Conservation (phyloP, 2,113 vertebrate genomes). For the Tiliqua scincoides region DNA sequence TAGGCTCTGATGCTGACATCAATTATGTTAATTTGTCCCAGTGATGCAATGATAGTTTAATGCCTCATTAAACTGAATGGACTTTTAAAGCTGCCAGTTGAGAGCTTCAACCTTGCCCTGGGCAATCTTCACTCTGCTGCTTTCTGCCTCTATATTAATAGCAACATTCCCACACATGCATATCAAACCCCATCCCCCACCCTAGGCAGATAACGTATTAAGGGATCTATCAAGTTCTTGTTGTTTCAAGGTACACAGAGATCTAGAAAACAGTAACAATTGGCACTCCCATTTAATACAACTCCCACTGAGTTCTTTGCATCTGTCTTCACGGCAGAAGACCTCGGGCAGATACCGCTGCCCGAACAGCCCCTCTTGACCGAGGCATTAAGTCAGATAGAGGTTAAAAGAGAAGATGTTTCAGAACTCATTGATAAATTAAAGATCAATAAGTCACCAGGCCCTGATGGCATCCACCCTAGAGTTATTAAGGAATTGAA, state of each 20-base stretch:
- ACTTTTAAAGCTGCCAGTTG: constrained; percentile 13
- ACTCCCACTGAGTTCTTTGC: no score
- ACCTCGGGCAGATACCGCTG: no score
- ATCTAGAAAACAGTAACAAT: background rate
- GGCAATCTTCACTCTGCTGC: constrained; percentile 23
- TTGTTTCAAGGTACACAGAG: background rate
- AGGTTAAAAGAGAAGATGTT: no score
- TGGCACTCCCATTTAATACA: no score
- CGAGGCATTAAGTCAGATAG: no score
- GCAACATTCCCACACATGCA: background rate
- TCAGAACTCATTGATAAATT: no score
- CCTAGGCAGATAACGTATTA: background rate
- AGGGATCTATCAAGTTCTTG: background rate
- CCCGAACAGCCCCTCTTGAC: no score
- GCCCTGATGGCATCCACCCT: no score
- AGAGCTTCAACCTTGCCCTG: constrained; percentile 15
- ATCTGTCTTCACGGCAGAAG: no score
- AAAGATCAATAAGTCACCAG: no score
- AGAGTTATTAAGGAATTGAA: no score
- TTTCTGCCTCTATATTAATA: constrained; percentile 4
- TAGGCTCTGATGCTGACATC: background rate
- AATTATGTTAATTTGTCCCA: constrained; percentile 42
- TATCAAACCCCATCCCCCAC: background rate
- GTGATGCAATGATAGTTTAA: constrained; percentile 48
- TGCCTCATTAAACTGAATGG: constrained; percentile 40